Conservation (phyloP, 2,888 invertebrate genomes). For the Fabriciana adippe region DNA sequence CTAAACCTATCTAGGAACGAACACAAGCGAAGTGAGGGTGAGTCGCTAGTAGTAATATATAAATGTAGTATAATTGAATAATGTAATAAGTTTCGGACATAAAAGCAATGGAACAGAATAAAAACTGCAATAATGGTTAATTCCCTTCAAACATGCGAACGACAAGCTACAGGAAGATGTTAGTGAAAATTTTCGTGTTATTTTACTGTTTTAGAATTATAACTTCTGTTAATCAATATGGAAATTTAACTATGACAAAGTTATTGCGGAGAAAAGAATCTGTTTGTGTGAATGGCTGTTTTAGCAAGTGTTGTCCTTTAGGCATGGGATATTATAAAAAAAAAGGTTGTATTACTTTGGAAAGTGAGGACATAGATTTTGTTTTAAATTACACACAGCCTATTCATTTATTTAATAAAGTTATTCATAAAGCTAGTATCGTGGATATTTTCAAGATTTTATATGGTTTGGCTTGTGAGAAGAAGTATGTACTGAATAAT, state of each 20-base stretch:
- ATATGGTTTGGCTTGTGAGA: constrained; percentile 39
- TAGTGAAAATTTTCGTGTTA: not conserved
- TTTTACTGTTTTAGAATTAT: not conserved
- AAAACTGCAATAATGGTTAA: not conserved
- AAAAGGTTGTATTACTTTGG: constrained; percentile 1
- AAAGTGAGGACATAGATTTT: not conserved
- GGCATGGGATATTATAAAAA: constrained; percentile 42
- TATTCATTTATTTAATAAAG: constrained; percentile 10
- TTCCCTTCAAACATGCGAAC: not conserved
- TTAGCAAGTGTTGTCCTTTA: constrained; percentile 57
- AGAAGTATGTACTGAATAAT: constrained; percentile 36
- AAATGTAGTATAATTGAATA: too few species aligned
- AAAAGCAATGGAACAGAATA: not conserved
- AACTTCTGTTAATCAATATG: not conserved
- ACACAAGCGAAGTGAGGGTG: too few species aligned
- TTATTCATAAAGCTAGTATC: constrained; percentile 26
- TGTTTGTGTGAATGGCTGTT: constrained; percentile 42
- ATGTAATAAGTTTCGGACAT: too few species aligned
- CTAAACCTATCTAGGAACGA: too few species aligned
- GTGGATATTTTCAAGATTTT: constrained; percentile 34
- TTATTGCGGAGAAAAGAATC: constrained; percentile 36
- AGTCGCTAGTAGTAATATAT: too few species aligned
- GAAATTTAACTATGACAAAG: constrained; percentile 24
- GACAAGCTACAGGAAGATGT: not conserved
- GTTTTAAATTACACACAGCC: not conserved